Conservation (phyloP, 2,888 invertebrate genomes). For the Andricus quercusramuli region DNA sequence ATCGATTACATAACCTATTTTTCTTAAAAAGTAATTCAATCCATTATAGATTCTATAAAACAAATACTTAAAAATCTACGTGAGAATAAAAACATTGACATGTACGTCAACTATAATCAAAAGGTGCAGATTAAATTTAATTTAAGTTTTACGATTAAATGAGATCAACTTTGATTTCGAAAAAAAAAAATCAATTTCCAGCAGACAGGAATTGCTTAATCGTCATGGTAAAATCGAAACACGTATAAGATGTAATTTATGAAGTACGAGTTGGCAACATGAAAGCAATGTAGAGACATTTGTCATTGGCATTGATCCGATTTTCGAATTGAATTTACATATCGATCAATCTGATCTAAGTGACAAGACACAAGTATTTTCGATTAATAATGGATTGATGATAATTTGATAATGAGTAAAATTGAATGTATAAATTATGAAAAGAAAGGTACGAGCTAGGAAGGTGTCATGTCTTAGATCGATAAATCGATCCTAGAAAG, state of each 20-base stretch:
- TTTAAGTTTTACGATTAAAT: neutral
- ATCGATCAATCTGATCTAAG: neutral
- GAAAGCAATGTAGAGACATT: neutral
- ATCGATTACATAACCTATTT: neutral
- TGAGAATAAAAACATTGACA: too few species aligned
- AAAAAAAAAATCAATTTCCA: neutral
- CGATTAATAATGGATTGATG: neutral
- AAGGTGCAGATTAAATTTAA: neutral
- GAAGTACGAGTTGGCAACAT: neutral
- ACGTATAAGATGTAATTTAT: neutral
- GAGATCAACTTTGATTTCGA: neutral
- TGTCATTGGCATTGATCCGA: constrained; percentile 3
- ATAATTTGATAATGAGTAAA: neutral
- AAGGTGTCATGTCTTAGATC: constrained; percentile 1
- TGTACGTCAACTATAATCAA: too few species aligned
- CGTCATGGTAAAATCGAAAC: neutral
- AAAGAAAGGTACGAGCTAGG: neutral
- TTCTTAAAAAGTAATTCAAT: neutral
- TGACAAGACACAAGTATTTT: neutral
- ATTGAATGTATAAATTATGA: neutral
- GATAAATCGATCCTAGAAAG: constrained; percentile 38
- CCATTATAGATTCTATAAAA: too few species aligned
- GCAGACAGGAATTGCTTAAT: neutral
- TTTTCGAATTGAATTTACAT: neutral
- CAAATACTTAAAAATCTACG: too few species aligned